Evolutionary conservation across 2,113 vertebrate species (phyloP), one percentile per base, ranked within the genome.

Genomic region (Anolis carolinensis): DNA sequence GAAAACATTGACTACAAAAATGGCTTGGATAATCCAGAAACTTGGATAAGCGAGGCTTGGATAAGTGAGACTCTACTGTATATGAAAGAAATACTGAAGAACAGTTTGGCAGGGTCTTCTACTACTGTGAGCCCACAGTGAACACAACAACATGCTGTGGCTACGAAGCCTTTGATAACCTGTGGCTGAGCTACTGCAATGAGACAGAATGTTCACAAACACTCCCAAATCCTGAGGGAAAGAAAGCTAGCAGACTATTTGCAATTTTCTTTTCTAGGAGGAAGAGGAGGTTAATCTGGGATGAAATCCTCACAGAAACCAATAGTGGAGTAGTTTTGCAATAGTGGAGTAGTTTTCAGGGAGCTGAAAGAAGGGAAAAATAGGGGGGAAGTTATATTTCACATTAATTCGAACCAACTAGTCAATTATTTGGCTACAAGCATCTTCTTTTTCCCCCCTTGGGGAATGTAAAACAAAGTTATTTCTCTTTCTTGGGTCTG

Each of bases 211-310:
- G 25, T 84, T n/a, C 34, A 44, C 34, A 34, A 30, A 74, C 18
- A 13, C 30, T 65, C 44, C 20, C 36, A 75, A 32, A 55, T 65
- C 16, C 30, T 91, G 91, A 88, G 88, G 85, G 79, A 78, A 44
- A 72, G 84, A 86, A 81, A 92, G 84, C 55, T 84, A 87, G 95
- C 89, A 76, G 82, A 87, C 59, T 91, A 88, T 18, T 77, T 76
- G 36, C 72, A 75, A 55, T 62, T 9, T 44, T 62, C 8, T 65
- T 34, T 76, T 76, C 55, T 67, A 44, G 67, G 39, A 65, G 59
- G 30, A 48, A 76, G 59, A 18, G 50, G 21, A 78, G 50, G 50
- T 76, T 55, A 44, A 32, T 30, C 48, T 81, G 36, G 23, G 27
- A 65, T 55, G 36, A 80, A 39, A 65, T 32, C 52, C 78, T 65